Evolutionary conservation across 2,888 invertebrate species (phyloP).

Genomic region (Resseliella maxima): DNA sequence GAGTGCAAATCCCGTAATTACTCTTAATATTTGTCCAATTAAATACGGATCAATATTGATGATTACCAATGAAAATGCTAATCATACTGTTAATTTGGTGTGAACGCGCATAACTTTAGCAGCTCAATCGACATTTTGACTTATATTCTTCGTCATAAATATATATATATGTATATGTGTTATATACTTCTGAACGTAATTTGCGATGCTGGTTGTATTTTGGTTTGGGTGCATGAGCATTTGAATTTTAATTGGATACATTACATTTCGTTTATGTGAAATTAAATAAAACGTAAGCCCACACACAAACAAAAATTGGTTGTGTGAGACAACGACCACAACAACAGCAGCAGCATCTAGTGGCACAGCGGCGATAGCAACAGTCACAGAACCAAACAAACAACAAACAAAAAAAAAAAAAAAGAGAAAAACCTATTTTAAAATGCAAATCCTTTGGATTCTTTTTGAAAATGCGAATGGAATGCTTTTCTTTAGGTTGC

Average conservation of each 20-base stretch:
- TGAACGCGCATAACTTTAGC: slow-evolving; percentile 30
- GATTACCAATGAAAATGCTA: slow-evolving; percentile 49
- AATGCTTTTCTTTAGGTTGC: neutral
- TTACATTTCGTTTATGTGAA: slow-evolving; percentile 28
- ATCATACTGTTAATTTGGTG: slow-evolving; percentile 44
- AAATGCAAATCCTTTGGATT: slow-evolving; percentile 8
- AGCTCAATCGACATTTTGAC: slow-evolving; percentile 38
- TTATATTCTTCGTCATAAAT: neutral
- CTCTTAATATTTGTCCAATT: slow-evolving; percentile 48
- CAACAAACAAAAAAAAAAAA: neutral
- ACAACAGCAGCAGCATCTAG: neutral
- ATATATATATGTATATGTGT: no score
- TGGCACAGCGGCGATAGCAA: neutral
- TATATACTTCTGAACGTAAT: neutral
- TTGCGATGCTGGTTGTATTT: no score
- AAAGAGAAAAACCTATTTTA: neutral
- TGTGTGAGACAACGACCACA: neutral
- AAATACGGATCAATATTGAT: slow-evolving; percentile 46
- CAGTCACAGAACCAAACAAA: neutral
- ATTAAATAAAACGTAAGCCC: slow-evolving; percentile 12
- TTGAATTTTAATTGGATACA: slow-evolving; percentile 22
- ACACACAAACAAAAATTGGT: neutral
- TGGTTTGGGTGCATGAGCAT: neutral
- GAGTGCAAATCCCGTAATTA: slow-evolving; percentile 9
- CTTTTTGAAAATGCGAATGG: neutral